Evolutionary conservation across 1,140 invertebrate species (phyloP), one percentile per base, ranked within the genome.

Genomic region (Drosophila pruinosa): DNA sequence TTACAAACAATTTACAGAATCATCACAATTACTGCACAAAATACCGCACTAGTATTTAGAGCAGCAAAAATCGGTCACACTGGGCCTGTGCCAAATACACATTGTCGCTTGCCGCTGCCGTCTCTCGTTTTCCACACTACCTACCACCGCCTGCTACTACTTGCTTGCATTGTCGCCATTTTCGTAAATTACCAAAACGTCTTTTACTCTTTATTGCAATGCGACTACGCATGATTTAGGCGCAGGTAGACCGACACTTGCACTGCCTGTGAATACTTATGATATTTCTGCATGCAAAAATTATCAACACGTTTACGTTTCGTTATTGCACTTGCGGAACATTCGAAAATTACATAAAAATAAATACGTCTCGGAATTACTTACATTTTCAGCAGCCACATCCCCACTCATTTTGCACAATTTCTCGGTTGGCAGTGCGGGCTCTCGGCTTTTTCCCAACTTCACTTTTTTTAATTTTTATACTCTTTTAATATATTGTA

Each of bases 341-440:
- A 63, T 34, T 62, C 26, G 48, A 68, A 78, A 89, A 79, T 77
- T 88, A 90, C 59, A 89, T 88, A 75, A 81, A 89, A 81, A 75
- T 64, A 72, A 50, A 69, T 68, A 61, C 41, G 39, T 61, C 50
- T 48, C 63, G 22, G 71, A 45, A 43, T 69, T 88, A 90, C 88
- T 90, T 90, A 90, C 88, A 89, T 90, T 90, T 77, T 86, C 82
- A 53, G 67, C 71, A 80, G 79, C 88, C 72, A 88, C 88, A 83
- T 90, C 88, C 73, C 79, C 88, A 78, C 88, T 88, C 88, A 90
- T 83, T 83, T 89, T 86, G 71, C 73, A 85, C 64, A 74, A 74
- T 77, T 85, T 78, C 38, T 63, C 39, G 41, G 38, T 64, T 67
- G 58, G 64, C 76, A 80, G 65, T 75, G 65, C 72, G 72, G 53